Evolutionary conservation across 37 sponge, comb jelly and placozoan genomes (phyloP), one percentile per base, ranked within the genome.

Genomic region (Diacarnus erythraeanus): DNA sequence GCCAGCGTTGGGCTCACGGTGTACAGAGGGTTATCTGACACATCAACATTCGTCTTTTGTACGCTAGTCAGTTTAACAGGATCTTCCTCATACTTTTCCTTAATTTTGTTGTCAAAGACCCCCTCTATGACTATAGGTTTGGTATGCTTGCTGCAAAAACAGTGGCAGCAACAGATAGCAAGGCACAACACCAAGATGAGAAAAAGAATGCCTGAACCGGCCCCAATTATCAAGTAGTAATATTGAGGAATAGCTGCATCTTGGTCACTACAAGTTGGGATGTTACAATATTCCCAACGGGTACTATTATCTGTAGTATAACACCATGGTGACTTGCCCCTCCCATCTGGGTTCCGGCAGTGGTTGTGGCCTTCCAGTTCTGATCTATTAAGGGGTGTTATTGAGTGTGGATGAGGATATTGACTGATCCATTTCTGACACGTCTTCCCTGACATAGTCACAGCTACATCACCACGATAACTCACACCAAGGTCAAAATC

Each of bases 341-440:
- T 34, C 18, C 81, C 80, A 30, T 79, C 85, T 1, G 93, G 93
- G 77, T 92, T 92, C 22, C 93, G 89, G 61, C 93, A 92, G 40
- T 77, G 81, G 58, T 92, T 85, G 65, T 85, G 81, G 2, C 68
- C 80, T 0, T 60, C 47, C 26, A 77, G 79, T 31, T 79, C 38
- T 0, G 43, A 40, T 20, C 84, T 74, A 23, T 69, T 54, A 20
- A 79, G 38, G 31, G 89, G 79, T 43, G 74, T 83, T 69, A 89
- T 38, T 5, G 71, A 74, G 34, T 77, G 84, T 20, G 61, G 30
- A 68, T 89, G 84, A 9, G 84, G 84, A 34, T 43, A 12, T 1
- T 54, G 43, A 21, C 33, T 10, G 51, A 38, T 69, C 89, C 89
- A 89, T 39, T 42, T 21, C 47, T 77, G 75, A 59, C 89, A 89